Evolutionary conservation across 2,113 vertebrate species (phyloP), one percentile per base, ranked within the genome.

Genomic region (Rhegmatorhina hoffmannsi): DNA sequence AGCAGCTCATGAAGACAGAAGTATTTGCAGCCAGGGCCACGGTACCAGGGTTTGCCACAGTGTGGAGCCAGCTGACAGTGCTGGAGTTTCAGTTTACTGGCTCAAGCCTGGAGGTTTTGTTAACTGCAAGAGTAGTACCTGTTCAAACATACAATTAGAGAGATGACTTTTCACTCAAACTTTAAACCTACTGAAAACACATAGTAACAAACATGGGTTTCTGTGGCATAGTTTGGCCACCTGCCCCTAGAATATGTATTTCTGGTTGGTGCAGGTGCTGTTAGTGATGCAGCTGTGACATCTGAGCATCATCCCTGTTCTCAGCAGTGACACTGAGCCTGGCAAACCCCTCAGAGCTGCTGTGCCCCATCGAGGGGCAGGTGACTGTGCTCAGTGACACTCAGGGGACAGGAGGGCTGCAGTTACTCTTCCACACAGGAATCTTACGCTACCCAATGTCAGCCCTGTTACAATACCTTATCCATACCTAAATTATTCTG

Each of bases 331-430:
- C 25, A 17, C 31, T 82, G 29, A 29, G 46, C 50, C 56, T 47
- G 63, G 15, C 38, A 47, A 25, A 6, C 28, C 25, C n/a, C 2
- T 1, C 26, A n/a, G 34, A 62, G 72, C 55, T 0, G 0, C 20
- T 36, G 59, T 76, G 67, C 31, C 68, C 84, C 5, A 1, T 28
- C 1, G 4, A 62, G 52, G 59, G 55, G 59, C 21, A 4, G 52
- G 40, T 7, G 36, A 5, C 19, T 49, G 11, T 34, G 55, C 34
- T 26, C 56, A 38, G 59, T 49, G 26, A 17, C 40, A 29, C 23
- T 14, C 0, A 0, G 17, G 33, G 20, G 28, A 44, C 34, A 28
- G 60, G 47, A 53, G 56, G 23, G 50, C 46, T 43, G 69, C 50
- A 33, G 62, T 21, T 55, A 50, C 21, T 53, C 52, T 38, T 80